Conservation (phyloP, 2,888 invertebrate species). For the Napeogenes sylphis region DNA sequence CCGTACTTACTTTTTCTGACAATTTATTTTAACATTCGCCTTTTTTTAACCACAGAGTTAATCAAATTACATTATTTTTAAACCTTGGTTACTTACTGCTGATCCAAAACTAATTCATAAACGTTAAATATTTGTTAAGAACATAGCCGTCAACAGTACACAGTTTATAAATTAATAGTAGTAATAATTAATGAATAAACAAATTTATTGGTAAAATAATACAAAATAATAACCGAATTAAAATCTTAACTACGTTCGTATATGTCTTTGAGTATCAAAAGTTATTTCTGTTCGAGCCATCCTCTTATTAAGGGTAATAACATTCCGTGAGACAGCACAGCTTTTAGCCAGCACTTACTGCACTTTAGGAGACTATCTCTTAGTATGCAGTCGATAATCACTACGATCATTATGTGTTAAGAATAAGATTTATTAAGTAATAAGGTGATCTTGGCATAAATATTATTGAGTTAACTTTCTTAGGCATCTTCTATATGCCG, state of each 20-base stretch:
- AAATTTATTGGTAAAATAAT: too few species aligned
- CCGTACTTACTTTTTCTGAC: conserved; percentile 9
- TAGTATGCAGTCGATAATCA: conserved; percentile 1
- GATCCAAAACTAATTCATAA: too few species aligned
- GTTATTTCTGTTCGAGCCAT: background rate
- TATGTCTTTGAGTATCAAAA: too few species aligned
- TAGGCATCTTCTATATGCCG: too few species aligned
- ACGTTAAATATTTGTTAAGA: too few species aligned
- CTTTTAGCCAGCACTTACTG: conserved; percentile 2
- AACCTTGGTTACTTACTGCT: too few species aligned
- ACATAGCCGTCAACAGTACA: background rate
- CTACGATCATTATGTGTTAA: background rate
- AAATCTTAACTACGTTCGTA: too few species aligned
- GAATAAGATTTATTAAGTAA: background rate
- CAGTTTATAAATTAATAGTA: too few species aligned
- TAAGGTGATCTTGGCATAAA: background rate
- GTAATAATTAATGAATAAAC: too few species aligned
- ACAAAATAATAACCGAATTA: too few species aligned
- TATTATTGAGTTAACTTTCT: background rate
- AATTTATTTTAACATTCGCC: conserved; percentile 10
- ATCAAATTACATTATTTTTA: background rate
- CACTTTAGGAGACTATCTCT: background rate
- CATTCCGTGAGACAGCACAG: conserved; percentile 1
- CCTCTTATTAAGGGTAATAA: background rate
- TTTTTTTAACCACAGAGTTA: conserved; percentile 11